These are phyloP conservation scores for Littorina saxatilis DNA, from an alignment of 1,140 invertebrate species.

Conservation along the genomic window DNA sequence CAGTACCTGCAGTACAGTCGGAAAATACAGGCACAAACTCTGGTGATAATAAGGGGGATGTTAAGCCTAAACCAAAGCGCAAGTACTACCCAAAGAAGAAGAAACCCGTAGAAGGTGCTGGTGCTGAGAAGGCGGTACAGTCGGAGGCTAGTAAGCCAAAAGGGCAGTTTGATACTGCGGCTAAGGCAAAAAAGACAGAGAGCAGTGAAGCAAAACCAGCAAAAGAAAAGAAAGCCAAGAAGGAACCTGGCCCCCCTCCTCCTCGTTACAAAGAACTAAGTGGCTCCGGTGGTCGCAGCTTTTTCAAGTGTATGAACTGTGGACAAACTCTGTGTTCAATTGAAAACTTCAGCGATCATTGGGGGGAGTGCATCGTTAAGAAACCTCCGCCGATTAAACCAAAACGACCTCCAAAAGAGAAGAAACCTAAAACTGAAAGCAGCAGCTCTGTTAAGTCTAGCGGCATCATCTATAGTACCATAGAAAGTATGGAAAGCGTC, in stretches of 20 bases:
- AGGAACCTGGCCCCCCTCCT: not conserved
- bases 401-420: not conserved
- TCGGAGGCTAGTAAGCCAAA: not conserved
- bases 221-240: conserved; percentile 14
- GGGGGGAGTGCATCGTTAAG: conserved; percentile 42
- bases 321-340: conserved; percentile 46
- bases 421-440: not conserved
- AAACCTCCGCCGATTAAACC: conserved; percentile 20
- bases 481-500: too few relatives aligned
- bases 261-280: conserved; percentile 41
- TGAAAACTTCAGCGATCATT: conserved; percentile 41
- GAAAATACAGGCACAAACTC: too few relatives aligned
- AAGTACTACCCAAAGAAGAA: conserved; percentile 7
- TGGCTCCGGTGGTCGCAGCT: conserved; percentile 45
- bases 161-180: not conserved
- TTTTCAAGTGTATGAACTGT: conserved; percentile 47
- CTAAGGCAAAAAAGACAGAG: not conserved
- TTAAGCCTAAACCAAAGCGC: conserved; percentile 4
- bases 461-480: too few relatives aligned
- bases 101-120: not conserved
- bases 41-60: not conserved
- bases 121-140: too few relatives aligned
- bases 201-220: not conserved
- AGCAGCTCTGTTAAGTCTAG: too few relatives aligned
- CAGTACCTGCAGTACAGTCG: too few relatives aligned